Conservation (phyloP, 35 echinoderm and acorn worm genomes). For the Heliocidaris erythrogramma region DNA sequence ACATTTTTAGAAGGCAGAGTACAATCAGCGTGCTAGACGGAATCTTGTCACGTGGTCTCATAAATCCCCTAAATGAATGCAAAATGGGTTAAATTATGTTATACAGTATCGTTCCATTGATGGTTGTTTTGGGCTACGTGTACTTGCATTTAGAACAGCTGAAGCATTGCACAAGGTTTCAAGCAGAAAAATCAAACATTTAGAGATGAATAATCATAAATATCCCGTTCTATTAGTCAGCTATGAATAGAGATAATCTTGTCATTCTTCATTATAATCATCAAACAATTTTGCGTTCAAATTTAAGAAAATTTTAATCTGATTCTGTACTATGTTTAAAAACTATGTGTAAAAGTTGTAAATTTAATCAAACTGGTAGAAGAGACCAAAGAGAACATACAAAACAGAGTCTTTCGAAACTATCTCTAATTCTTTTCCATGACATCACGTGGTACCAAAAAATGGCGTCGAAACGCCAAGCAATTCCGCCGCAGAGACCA, state of each 20-base stretch:
- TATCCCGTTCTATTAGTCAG: too few relatives aligned
- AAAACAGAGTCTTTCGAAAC: neutral
- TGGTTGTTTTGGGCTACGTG: neutral
- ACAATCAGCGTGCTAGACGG: too few relatives aligned
- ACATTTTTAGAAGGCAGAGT: too few relatives aligned
- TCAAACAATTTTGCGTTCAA: too few relatives aligned
- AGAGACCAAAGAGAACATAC: neutral
- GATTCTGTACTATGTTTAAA: too few relatives aligned
- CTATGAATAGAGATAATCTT: too few relatives aligned
- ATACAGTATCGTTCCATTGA: neutral
- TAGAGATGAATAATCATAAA: neutral
- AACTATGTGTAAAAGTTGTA: neutral
- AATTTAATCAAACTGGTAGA: neutral
- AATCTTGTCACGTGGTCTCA: too few relatives aligned
- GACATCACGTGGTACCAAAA: neutral
- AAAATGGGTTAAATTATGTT: neutral
- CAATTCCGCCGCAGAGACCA: conserved; percentile 5
- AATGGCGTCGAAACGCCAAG: conserved; percentile 20
- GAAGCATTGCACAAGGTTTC: neutral
- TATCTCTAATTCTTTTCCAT: neutral
- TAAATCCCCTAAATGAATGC: too few relatives aligned
- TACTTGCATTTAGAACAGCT: neutral
- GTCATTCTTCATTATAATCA: too few relatives aligned
- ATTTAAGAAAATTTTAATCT: too few relatives aligned
- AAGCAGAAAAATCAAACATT: neutral